Conservation (phyloP, 2,113 vertebrate species). For the Chaetodon auriga region DNA sequence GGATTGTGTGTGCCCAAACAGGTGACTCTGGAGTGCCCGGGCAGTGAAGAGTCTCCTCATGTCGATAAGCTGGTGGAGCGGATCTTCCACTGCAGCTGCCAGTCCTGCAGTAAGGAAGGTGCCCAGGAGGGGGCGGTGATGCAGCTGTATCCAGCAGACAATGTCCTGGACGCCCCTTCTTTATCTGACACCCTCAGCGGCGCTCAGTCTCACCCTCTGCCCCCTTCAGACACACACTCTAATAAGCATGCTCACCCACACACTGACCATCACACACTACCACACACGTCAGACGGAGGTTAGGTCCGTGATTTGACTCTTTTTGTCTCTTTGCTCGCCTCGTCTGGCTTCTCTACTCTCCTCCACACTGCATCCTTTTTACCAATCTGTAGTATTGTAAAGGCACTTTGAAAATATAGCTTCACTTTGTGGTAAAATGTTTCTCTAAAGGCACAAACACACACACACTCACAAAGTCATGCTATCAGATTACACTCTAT, state of each 20-base stretch:
- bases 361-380: constrained; percentile 56
- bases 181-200: constrained; percentile 72
- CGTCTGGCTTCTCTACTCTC: constrained; percentile 25
- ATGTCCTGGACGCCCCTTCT: constrained; percentile 79
- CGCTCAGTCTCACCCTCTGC: constrained; percentile 60
- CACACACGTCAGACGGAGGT: constrained; percentile 80
- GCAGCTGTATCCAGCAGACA: constrained; percentile 90
- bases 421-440: constrained; percentile 57
- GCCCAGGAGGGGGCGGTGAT: constrained; percentile 91
- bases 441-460: constrained; percentile 27
- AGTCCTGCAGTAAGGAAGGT: constrained; percentile 94
- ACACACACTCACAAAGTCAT: constrained; percentile 29
- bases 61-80: constrained; percentile 98
- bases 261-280: constrained; percentile 75
- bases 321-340: constrained; percentile 30
- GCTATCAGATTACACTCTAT: constrained; percentile 48
- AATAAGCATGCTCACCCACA: constrained; percentile 71
- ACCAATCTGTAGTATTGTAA: constrained; percentile 67
- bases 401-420: constrained; percentile 77
- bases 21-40: constrained; percentile 95
- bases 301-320: constrained; percentile 39
- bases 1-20: constrained; percentile 57
- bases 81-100: constrained; percentile 96
- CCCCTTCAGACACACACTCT: constrained; percentile 69
- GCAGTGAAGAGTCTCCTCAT: constrained; percentile 89